These are phyloP conservation scores for Grantiella picta DNA, from an alignment of 2,113 vertebrate genomes.

Conservation along the genomic window DNA sequence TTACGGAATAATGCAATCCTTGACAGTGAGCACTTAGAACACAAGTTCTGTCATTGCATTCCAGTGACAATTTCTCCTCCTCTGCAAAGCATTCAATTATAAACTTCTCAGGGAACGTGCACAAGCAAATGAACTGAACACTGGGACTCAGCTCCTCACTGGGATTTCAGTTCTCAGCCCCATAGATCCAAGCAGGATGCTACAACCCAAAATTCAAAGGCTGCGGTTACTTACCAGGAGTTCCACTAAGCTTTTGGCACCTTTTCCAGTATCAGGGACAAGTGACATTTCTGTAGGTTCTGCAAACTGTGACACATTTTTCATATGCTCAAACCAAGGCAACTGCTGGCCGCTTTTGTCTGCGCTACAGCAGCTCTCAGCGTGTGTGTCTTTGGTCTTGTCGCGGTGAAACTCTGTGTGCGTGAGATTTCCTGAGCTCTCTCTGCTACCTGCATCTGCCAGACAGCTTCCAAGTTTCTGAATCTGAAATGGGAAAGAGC, in stretches of 20 bases:
- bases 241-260: slow-evolving; percentile 87
- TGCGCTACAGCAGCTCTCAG: slow-evolving; percentile 77
- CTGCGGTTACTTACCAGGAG: slow-evolving; percentile 84
- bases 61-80: neutral
- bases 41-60: neutral
- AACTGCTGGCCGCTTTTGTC: slow-evolving; percentile 78
- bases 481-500: slow-evolving; percentile 65
- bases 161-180: neutral
- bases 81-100: neutral
- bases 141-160: neutral
- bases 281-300: slow-evolving; percentile 70
- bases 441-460: slow-evolving; percentile 73
- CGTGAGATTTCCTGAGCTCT: slow-evolving; percentile 69
- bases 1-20: neutral
- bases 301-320: slow-evolving; percentile 70
- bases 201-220: neutral
- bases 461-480: slow-evolving; percentile 76
- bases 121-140: neutral
- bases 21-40: neutral
- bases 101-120: neutral
- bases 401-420: slow-evolving; percentile 76
- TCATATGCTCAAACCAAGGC: slow-evolving; percentile 82
- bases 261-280: slow-evolving; percentile 72
- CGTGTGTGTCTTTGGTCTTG: slow-evolving; percentile 85
- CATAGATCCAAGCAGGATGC: neutral